Percentiles rank a stretch among this genome's conserved stretches.
phyloP scores from a whole-genome alignment of 2,797 vertebrate genomes.

The Chanos chanos region DNA sequence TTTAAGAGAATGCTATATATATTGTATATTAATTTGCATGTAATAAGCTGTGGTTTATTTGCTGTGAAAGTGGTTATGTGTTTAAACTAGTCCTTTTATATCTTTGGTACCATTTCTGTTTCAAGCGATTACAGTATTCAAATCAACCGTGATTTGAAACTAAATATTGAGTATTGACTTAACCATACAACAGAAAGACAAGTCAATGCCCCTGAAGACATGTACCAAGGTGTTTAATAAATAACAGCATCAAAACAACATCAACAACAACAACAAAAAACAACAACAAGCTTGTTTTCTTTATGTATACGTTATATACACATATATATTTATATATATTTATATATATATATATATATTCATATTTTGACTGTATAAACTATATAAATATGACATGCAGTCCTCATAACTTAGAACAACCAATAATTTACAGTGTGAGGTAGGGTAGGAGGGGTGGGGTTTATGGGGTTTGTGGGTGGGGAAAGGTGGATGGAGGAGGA shows the following conservation, averaged over 20 bases:
- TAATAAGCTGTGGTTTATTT: too few species aligned
- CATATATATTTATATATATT: conserved; percentile 36
- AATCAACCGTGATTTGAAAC: too few species aligned
- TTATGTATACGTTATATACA: conserved; percentile 69
- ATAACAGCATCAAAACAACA: conserved; percentile 83
- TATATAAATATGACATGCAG: conserved; percentile 99
- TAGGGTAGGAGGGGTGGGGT: conserved; percentile 66
- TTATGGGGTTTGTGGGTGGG: conserved; percentile 4
- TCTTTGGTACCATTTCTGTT: too few species aligned
- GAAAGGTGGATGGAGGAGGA: conserved; percentile 36
- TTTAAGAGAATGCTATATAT: too few species aligned
- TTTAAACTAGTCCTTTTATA: too few species aligned
- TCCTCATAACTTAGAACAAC: conserved; percentile 95
- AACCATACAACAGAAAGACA: too few species aligned
- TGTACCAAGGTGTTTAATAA: conserved; percentile 95
- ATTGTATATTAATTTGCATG: too few species aligned
- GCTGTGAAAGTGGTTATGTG: too few species aligned
- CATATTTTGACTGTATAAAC: conserved; percentile 92
- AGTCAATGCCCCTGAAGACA: conserved; percentile 29
- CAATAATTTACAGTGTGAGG: conserved; percentile 95
- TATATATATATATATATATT: conserved; percentile 64
- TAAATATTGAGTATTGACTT: too few species aligned
- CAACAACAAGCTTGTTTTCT: conserved; percentile 68
- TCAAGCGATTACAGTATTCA: too few species aligned
- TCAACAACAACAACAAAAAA: conserved; percentile 67